Percentiles rank a stretch among this genome's conserved stretches.
Conservation (phyloP, 2,888 invertebrate genomes). For the Nephrotoma flavescens region DNA sequence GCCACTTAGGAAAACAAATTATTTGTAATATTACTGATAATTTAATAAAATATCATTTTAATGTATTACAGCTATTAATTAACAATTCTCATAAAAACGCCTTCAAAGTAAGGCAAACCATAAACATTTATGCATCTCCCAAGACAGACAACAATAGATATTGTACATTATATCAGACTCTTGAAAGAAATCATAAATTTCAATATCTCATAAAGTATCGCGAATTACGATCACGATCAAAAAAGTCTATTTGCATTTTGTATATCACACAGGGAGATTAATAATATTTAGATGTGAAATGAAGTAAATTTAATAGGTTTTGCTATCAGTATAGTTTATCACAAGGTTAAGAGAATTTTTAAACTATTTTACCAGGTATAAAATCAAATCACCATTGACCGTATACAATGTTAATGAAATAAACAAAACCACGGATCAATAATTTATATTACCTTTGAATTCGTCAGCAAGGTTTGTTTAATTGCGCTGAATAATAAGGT, state of each 20-base stretch:
- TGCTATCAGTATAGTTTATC: not conserved
- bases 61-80: not conserved
- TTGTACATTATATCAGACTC: not conserved
- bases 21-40: not conserved
- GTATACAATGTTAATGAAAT: not conserved
- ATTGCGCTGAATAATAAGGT: not conserved
- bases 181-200: not conserved
- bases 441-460: not conserved
- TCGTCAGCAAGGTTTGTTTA: not conserved
- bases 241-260: not conserved
- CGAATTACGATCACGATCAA: not conserved
- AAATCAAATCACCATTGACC: not conserved
- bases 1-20: not conserved
- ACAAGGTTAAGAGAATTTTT: not conserved
- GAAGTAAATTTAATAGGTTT: not conserved
- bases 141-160: not conserved
- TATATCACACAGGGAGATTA: not conserved
- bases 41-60: not conserved
- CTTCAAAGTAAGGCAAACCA: not conserved
- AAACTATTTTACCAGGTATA: not conserved
- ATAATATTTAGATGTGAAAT: not conserved
- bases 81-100: not conserved
- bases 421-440: not conserved
- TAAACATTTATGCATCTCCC: not conserved
- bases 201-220: not conserved